phyloP scores from a whole-genome alignment of 2,797 vertebrate genomes.

The Hapalemur alaotrensis region DNA sequence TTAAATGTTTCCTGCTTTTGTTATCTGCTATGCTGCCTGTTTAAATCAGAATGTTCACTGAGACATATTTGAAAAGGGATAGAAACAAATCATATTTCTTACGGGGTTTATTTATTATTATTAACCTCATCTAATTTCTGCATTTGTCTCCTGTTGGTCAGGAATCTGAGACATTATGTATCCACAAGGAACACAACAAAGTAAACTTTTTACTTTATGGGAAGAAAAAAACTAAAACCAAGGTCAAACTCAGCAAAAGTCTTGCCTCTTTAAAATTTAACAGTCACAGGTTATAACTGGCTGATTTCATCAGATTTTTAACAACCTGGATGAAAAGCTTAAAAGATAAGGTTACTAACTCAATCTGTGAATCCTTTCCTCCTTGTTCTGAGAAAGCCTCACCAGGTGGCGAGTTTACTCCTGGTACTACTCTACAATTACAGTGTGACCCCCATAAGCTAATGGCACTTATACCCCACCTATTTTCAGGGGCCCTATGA shows the following conservation, averaged over 20 bases:
- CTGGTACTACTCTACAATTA: not conserved
- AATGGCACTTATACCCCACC: not conserved
- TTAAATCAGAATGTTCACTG: not conserved
- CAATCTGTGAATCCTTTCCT: not conserved
- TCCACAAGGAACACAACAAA: not conserved
- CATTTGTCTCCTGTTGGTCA: not conserved
- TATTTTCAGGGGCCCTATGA: not conserved
- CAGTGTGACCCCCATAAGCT: not conserved
- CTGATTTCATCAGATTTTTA: not conserved
- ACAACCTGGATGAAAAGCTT: not conserved
- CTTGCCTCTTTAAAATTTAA: not conserved
- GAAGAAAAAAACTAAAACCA: not conserved
- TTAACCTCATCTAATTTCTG: not conserved
- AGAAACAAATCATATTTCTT: not conserved
- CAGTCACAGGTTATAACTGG: not conserved
- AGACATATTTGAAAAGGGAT: not conserved
- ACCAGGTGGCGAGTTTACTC: not conserved
- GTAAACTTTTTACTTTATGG: not conserved
- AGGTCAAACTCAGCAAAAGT: not conserved
- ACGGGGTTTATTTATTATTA: not conserved
- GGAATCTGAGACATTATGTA: not conserved
- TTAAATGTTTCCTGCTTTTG: not conserved
- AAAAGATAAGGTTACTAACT: not conserved
- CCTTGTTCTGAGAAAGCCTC: not conserved
- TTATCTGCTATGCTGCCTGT: not conserved